phyloP scores from a whole-genome alignment of 2,113 vertebrate genomes.

The Mobula hypostoma region DNA sequence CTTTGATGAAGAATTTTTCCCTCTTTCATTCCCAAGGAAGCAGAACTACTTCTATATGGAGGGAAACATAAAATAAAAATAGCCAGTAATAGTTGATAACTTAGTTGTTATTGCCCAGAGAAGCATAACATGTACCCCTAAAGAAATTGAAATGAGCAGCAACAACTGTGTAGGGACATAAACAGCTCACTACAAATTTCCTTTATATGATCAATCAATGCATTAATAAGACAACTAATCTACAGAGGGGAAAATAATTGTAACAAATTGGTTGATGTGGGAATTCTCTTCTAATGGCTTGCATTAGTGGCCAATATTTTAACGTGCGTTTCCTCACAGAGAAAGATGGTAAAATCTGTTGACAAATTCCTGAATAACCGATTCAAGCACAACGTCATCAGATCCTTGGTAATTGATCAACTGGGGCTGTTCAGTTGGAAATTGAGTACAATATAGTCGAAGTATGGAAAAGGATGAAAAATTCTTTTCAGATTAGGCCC shows the following conservation, averaged over 20 bases:
- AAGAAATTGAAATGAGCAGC: background rate
- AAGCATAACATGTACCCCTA: background rate
- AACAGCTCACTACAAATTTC: background rate
- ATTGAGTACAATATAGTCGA: background rate
- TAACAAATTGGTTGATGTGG: background rate
- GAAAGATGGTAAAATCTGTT: background rate
- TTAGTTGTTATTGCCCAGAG: background rate
- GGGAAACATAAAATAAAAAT: background rate
- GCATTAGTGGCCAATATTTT: background rate
- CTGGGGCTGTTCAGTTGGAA: background rate
- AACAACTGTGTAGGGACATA: background rate
- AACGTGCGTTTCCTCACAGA: background rate
- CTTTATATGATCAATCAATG: background rate
- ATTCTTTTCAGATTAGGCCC: background rate
- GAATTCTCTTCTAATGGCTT: background rate
- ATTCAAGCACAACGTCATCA: background rate
- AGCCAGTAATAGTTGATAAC: background rate
- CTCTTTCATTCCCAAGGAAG: background rate
- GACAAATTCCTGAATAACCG: background rate
- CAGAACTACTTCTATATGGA: background rate
- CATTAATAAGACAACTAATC: background rate
- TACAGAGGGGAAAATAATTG: background rate
- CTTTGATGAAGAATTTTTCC: background rate
- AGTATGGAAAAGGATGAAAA: background rate
- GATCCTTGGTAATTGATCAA: background rate